Base-by-base conservation (phyloP, 2,888 invertebrate species). In the Thera britannica region DNA sequence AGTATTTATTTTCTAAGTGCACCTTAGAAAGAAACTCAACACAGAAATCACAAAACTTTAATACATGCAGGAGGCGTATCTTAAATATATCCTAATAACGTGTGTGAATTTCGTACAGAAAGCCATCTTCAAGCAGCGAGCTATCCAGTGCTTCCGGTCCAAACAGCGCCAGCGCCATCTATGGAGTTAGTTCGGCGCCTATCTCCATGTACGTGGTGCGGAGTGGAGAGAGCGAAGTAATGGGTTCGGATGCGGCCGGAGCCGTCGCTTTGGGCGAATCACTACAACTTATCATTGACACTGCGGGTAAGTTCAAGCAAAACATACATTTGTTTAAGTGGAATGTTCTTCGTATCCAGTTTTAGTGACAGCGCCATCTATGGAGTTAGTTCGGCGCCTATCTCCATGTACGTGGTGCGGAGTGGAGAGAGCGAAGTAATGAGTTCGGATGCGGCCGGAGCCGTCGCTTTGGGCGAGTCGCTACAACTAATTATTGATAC, bases 161-260 rank as follows among this genome's bases (percentile, higher is more conserved):
- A 9, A 62, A 82, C 2, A 87, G 87, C 0, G 92, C 93, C 0
- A 92, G 93, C 62, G 90, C 93, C 0, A 86, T 93, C 49, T 90
- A 84, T 79, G 88, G 88, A 38, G 72, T 83, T 1, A 82, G 78
- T 61, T 74, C 79, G 0, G 78, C 89, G 0, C 89, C 91, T 1
- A 83, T 92, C 56, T 82, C 84, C 0, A 86, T 93, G 92, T 93
- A 92, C 78, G 89, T 91, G 76, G 90, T 91, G 70, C 83, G 93
- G 1, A 87, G 79, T 0, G 78, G 79, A 6, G 65, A 62, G 52
- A 60, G 57, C 51, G 87, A 81, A 69, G 70, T 74, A 9, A 79
- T 76, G 48, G 58, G 66, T 76, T 77, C 71, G 67, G 75, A 46
- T 76, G 67, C 68, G 1, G 55, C 75, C 1, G 79, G 78, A 46